A percentile compares a stretch with the other conserved stretches of the same genome.
phyloP scores from a whole-genome alignment of 2,797 vertebrate species.

The Liasis olivaceus region DNA sequence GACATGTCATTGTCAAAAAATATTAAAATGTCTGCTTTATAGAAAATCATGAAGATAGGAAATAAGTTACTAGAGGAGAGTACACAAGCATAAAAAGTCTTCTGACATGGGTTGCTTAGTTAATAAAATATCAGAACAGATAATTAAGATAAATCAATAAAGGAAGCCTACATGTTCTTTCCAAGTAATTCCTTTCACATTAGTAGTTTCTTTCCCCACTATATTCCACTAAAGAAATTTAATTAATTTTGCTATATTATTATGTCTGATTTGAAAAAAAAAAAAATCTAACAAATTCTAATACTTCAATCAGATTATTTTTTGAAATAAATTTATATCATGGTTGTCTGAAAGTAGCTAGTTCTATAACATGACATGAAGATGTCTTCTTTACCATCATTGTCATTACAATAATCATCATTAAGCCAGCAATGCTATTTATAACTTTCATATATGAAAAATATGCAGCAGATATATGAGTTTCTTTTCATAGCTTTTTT shows the following conservation, averaged over 20 bases:
- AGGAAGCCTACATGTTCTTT: conserved; percentile 5
- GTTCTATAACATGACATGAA: neutral
- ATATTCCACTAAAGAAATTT: neutral
- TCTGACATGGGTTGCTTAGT: neutral
- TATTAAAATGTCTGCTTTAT: neutral
- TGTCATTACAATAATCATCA: neutral
- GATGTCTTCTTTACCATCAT: neutral
- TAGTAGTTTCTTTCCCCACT: neutral
- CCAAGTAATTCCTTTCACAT: conserved; percentile 3
- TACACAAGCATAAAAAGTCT: neutral
- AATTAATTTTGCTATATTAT: conserved; percentile 27
- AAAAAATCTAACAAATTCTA: neutral
- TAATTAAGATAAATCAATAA: conserved; percentile 29
- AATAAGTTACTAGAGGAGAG: conserved; percentile 6
- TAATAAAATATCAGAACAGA: conserved; percentile 23
- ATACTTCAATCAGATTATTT: neutral
- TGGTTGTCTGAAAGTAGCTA: neutral
- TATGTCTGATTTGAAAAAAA: neutral
- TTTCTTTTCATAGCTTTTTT: neutral
- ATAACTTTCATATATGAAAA: neutral
- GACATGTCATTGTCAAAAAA: neutral
- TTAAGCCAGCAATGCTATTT: neutral
- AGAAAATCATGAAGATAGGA: conserved; percentile 23
- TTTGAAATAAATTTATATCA: neutral
- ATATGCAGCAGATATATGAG: neutral